Percentiles rank a stretch among this genome's conserved stretches.
Evolutionary conservation across 2,113 vertebrate species (phyloP).

Genomic region (Suncus etruscus): DNA sequence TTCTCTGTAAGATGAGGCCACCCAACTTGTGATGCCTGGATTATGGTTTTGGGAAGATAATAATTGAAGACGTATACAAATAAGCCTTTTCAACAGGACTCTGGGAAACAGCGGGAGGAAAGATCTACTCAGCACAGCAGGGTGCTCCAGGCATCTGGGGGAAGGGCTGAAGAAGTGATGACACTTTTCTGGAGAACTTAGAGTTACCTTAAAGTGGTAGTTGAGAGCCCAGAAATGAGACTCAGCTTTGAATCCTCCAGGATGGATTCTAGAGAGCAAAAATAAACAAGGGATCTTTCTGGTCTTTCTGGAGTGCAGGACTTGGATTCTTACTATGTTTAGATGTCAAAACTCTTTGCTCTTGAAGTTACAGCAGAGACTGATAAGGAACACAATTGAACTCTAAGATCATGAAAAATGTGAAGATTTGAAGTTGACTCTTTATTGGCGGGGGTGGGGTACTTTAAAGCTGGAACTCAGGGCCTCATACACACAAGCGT

Average conservation of each 20-base stretch:
- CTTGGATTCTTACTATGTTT: background rate
- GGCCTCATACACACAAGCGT: too few species aligned
- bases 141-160: too few species aligned
- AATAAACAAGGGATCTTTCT: background rate
- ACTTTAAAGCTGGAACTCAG: too few species aligned
- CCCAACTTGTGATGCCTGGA: rapidly evolving
- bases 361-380: background rate
- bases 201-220: background rate
- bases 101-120: background rate
- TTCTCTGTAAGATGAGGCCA: background rate
- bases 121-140: background rate
- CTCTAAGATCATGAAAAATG: background rate
- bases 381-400: background rate
- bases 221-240: background rate
- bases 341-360: background rate
- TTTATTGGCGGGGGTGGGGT: too few species aligned
- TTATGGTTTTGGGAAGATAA: background rate
- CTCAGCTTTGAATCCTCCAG: background rate
- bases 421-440: too few species aligned
- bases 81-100: background rate
- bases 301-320: background rate
- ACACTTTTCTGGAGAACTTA: background rate
- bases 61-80: background rate
- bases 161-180: background rate
- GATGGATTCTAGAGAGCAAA: background rate